phyloP scores from a whole-genome alignment of 2,797 vertebrate genomes.

The Uromys caudimaculatus region DNA sequence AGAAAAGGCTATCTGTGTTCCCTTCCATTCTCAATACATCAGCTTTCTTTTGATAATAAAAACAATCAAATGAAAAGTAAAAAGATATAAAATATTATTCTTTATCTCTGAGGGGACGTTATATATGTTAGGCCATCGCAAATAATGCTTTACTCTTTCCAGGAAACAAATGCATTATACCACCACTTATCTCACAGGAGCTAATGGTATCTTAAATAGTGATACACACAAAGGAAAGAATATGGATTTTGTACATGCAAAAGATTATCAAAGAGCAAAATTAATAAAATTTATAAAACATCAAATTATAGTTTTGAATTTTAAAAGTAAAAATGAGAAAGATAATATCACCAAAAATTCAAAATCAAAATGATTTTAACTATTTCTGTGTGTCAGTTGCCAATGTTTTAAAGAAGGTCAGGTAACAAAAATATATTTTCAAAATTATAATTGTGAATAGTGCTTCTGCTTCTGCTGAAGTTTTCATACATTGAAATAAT shows the following conservation, averaged over 20 bases:
- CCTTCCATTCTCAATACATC: conserved; percentile 65
- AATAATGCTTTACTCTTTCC: not conserved
- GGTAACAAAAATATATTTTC: not conserved
- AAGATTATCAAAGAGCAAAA: not conserved
- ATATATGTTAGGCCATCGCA: not conserved
- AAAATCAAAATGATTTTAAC: conserved; percentile 45
- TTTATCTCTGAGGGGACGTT: not conserved
- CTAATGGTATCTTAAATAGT: conserved; percentile 55
- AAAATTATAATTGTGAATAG: conserved; percentile 3
- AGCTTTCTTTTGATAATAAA: conserved; percentile 74
- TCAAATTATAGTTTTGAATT: not conserved
- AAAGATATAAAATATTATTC: conserved; percentile 62
- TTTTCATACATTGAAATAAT: not conserved
- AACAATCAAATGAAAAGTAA: conserved; percentile 70
- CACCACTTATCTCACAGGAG: conserved; percentile 23
- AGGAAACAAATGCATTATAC: not conserved
- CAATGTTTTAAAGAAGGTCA: not conserved
- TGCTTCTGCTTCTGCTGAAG: conserved; percentile 3
- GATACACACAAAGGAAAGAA: not conserved
- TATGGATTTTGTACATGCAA: not conserved
- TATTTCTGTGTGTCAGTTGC: not conserved
- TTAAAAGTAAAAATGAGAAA: not conserved
- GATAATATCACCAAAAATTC: not conserved
- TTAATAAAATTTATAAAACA: not conserved
- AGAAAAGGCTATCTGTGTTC: conserved; percentile 74